phyloP scores from a whole-genome alignment of 2,888 invertebrate genomes.

The Neuroscelio doddi region DNA sequence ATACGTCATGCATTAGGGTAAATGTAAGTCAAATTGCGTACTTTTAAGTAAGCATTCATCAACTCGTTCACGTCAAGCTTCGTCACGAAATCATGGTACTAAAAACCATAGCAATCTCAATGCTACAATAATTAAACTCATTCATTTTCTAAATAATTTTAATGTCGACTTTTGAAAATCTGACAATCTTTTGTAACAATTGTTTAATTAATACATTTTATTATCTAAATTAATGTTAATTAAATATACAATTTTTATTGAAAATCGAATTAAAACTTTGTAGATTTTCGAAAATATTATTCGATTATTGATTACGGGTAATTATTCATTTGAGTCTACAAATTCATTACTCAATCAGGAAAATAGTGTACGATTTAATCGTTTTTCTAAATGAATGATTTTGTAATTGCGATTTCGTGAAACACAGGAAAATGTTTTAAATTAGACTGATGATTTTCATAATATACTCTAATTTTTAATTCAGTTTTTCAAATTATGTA shows the following conservation, averaged over 20 bases:
- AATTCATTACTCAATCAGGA: neutral
- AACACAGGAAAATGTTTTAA: neutral
- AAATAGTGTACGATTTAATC: neutral
- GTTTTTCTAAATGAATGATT: conserved; percentile 7
- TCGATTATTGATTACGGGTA: conserved; percentile 5
- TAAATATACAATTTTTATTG: too few species aligned
- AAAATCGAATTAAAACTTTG: neutral
- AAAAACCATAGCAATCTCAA: too few species aligned
- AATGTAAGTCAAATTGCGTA: neutral
- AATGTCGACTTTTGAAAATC: neutral
- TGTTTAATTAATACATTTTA: too few species aligned
- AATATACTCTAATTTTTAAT: too few species aligned
- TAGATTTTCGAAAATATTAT: conserved; percentile 1
- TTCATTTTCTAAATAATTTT: too few species aligned
- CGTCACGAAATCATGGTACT: neutral
- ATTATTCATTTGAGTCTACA: neutral
- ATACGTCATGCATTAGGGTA: neutral
- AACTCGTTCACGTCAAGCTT: neutral
- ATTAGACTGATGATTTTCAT: too few species aligned
- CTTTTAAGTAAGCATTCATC: neutral
- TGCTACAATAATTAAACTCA: too few species aligned
- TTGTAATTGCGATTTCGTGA: conserved; percentile 25
- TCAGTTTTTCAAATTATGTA: neutral
- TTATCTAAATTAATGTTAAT: too few species aligned
- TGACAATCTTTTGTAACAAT: too few species aligned